A percentile compares a stretch with the other conserved stretches of the same genome.
Conservation (phyloP, 1,140 invertebrate genomes). For the Papilio dardanus region DNA sequence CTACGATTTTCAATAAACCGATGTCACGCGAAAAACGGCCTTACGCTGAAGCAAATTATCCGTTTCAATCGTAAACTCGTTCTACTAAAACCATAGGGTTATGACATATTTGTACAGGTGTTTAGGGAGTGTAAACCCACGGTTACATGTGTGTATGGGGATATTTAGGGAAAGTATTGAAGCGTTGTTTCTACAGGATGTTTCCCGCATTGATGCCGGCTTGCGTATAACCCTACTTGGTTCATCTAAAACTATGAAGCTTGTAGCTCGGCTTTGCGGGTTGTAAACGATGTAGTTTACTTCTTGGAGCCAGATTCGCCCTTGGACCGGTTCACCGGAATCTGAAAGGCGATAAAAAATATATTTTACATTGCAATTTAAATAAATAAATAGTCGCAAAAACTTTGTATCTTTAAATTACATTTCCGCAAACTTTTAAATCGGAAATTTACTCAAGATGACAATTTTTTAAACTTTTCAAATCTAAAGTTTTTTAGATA, state of each 20-base stretch:
- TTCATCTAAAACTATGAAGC: constrained; percentile 19
- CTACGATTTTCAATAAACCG: no score
- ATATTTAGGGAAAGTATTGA: background rate
- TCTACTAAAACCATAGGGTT: no score
- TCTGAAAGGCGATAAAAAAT: no score
- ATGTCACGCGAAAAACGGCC: no score
- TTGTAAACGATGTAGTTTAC: constrained; percentile 40
- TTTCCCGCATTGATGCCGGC: background rate
- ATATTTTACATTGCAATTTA: no score
- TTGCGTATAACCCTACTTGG: constrained; percentile 17
- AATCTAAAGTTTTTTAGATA: background rate
- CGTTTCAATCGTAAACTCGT: no score
- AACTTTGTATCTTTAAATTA: background rate
- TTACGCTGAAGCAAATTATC: no score
- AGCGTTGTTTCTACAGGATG: background rate
- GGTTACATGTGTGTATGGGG: background rate
- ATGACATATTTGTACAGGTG: background rate
- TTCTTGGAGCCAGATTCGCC: constrained; percentile 52
- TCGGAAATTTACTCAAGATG: background rate
- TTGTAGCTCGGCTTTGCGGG: constrained; percentile 30
- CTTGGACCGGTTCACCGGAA: constrained; percentile 54
- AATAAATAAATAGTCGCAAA: no score
- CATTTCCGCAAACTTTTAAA: background rate
- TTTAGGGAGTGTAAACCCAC: no score
- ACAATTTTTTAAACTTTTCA: background rate